Evolutionary conservation across 2,113 vertebrate genomes (phyloP).

Genomic region (Pandion haliaetus): DNA sequence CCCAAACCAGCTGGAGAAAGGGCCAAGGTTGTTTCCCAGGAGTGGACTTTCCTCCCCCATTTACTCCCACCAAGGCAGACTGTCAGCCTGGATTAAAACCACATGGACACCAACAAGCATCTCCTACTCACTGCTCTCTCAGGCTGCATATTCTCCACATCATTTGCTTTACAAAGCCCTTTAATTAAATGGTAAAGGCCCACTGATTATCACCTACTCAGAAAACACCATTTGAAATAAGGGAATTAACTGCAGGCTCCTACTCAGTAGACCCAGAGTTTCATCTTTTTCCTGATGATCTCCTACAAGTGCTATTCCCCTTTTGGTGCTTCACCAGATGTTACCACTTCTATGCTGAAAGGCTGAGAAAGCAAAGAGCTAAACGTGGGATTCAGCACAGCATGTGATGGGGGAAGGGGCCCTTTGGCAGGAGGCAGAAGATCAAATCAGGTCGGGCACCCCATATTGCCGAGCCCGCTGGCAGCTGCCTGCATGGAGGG

Average conservation of each 20-base stretch:
- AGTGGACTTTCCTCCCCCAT: background rate
- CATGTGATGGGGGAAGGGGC: background rate
- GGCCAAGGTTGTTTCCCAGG: background rate
- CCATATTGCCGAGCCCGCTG: rapidly evolving
- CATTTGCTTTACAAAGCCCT: constrained; percentile 25
- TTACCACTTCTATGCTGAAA: background rate
- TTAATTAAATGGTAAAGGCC: background rate
- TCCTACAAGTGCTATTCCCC: background rate
- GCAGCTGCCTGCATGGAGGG: rapidly evolving
- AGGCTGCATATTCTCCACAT: background rate
- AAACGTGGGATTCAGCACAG: rapidly evolving
- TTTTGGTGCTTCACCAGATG: background rate
- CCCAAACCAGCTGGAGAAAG: background rate
- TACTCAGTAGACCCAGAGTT: background rate
- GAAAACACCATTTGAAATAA: background rate
- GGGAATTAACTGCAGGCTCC: background rate
- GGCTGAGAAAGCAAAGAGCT: background rate
- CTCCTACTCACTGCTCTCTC: background rate
- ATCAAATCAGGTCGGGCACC: background rate
- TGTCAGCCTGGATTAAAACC: constrained; percentile 15
- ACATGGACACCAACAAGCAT: background rate
- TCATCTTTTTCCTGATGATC: background rate
- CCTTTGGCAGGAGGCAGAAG: background rate
- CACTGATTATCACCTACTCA: constrained; percentile 11
- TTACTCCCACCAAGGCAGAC: background rate